Evolutionary conservation across 1,140 invertebrate genomes (phyloP).

Genomic region (Lasaia peninsularis): DNA sequence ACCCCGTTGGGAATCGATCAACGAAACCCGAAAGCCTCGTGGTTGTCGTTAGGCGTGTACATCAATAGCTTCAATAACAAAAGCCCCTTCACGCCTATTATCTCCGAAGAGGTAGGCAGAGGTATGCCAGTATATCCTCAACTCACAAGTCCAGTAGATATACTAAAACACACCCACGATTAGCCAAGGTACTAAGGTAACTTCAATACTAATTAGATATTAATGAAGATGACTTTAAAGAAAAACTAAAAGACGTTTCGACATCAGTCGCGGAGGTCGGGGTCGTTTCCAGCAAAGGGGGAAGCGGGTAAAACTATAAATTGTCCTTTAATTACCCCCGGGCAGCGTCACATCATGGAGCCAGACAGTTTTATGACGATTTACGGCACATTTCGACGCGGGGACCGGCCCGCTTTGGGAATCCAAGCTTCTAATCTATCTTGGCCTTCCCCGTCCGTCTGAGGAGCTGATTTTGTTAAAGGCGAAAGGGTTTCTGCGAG

Average conservation of each 20-base stretch:
- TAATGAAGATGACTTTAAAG: conserved; percentile 33
- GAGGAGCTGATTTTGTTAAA: conserved; percentile 11
- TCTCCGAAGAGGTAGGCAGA: no score
- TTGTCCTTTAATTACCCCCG: conserved; percentile 83
- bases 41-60: no score
- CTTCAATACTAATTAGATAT: conserved; percentile 17
- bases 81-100: no score
- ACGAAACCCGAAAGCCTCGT: no score
- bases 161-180: no score
- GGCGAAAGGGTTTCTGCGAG: conserved; percentile 18
- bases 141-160: no score
- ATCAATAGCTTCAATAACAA: no score
- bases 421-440: conserved; percentile 43
- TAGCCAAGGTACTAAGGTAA: no score
- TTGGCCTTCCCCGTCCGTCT: conserved; percentile 34
- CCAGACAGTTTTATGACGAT: conserved; percentile 85
- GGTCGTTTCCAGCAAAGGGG: conserved; percentile 49
- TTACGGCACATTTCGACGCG: conserved; percentile 81
- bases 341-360: conserved; percentile 82
- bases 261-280: conserved; percentile 47
- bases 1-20: no score
- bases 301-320: conserved; percentile 78
- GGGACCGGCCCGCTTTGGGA: conserved; percentile 71
- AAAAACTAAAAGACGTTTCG: conserved; percentile 51
- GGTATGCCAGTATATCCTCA: no score